Evolutionary conservation across 2,797 vertebrate genomes (phyloP).

Genomic region (Ispidina lecontei): DNA sequence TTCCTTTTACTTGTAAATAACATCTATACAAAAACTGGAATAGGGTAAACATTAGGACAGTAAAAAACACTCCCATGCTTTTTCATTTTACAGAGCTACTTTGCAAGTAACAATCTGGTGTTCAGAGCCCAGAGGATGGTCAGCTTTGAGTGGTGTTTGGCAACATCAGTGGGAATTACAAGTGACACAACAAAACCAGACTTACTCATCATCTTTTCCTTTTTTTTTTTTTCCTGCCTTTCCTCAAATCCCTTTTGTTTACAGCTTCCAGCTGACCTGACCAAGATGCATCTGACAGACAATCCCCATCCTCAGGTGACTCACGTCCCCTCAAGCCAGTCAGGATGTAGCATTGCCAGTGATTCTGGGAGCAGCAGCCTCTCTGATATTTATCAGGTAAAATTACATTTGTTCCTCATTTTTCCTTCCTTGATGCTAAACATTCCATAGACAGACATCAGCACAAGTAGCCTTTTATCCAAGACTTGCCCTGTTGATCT

Average conservation of each 20-base stretch:
- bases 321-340: constrained; percentile 94
- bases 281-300: constrained; percentile 97
- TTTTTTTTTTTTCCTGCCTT: neutral
- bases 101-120: neutral
- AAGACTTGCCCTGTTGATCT: neutral
- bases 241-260: constrained; percentile 24
- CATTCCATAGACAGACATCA: neutral
- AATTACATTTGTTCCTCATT: neutral
- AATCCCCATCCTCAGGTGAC: constrained; percentile 90
- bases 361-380: constrained; percentile 98
- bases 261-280: constrained; percentile 96
- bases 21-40: neutral
- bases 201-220: neutral
- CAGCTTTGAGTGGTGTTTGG: neutral
- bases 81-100: neutral
- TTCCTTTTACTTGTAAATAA: neutral
- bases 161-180: neutral
- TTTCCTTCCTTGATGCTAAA: neutral
- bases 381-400: constrained; percentile 97
- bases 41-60: neutral
- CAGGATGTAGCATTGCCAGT: constrained; percentile 96
- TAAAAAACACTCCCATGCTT: neutral
- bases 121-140: neutral
- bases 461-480: neutral
- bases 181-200: neutral